These are phyloP conservation scores for Venustoraphidia nigricollis DNA, from an alignment of 2,888 invertebrate genomes.

Conservation along the genomic window DNA sequence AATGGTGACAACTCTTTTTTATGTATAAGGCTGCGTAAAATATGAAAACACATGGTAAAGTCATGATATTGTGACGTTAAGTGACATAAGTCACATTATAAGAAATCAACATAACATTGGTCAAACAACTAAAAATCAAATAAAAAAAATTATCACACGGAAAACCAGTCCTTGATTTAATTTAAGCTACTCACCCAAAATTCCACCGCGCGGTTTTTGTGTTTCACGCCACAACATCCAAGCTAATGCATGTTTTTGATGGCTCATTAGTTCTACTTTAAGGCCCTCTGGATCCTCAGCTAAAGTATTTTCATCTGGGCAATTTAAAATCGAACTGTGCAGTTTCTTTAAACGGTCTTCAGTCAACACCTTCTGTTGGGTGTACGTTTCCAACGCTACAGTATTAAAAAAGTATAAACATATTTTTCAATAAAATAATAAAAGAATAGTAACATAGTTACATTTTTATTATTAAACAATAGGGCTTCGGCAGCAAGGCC, in stretches of 20 bases:
- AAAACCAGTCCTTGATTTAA: too few relatives aligned
- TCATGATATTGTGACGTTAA: too few relatives aligned
- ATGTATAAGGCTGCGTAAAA: too few relatives aligned
- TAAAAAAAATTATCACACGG: too few relatives aligned
- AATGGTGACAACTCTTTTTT: too few relatives aligned
- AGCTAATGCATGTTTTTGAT: constrained; percentile 71
- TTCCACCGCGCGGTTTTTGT: constrained; percentile 75
- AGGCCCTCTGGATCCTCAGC: constrained; percentile 47
- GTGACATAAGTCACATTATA: too few relatives aligned
- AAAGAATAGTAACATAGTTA: too few relatives aligned
- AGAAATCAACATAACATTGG: too few relatives aligned
- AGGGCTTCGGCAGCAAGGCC: too few relatives aligned
- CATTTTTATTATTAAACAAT: too few relatives aligned
- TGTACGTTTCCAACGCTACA: constrained; percentile 49
- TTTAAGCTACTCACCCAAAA: constrained; percentile 44
- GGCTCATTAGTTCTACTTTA: constrained; percentile 53
- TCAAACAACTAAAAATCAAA: too few relatives aligned
- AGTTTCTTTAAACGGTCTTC: constrained; percentile 54
- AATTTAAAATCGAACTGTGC: constrained; percentile 50
- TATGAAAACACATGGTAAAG: too few relatives aligned
- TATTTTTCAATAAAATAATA: constrained; percentile 18
- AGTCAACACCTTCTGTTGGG: constrained; percentile 51
- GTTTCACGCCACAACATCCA: constrained; percentile 85
- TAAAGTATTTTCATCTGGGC: constrained; percentile 43
- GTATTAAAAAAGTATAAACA: constrained; percentile 6